Evolutionary conservation across 2,888 invertebrate species (phyloP), one percentile per base, ranked within the genome.

Genomic region (Tipula unca): DNA sequence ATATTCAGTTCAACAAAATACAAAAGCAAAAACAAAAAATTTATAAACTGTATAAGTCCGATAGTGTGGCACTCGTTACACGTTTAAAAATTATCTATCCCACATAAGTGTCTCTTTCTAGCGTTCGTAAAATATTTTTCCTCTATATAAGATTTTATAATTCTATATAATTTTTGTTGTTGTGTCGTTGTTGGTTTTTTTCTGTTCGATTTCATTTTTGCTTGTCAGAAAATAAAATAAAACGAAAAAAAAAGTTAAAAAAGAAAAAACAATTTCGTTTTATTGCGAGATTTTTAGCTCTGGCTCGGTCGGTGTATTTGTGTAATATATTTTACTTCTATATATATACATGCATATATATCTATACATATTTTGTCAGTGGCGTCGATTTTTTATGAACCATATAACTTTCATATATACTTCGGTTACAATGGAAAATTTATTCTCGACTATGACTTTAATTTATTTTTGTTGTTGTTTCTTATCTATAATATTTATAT

Each of bases 181-280:
- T 29, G 29, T 82, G 48, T 54, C 48, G 69, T 83, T 32, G 29
- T 83, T 83, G 29, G 17, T 29, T 83, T 83, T 83, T 35, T 83
- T 83, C 83, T 83, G 35, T 83, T 83, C 83, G 69, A 69, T 69
- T 69, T 69, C 69, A 69, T 69, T 83, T 83, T 83, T 83, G 83
- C 83, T 83, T 83, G 83, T 83, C 83, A 83, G 83, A 83, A 83
- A 83, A 83, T 35, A 83, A 83, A 83, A 83, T 32, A 32, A 83
- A 83, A 83, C 32, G 29, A 83, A 32, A 83, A 82, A 82, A 82
- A 83, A 83, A 32, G 35, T 29, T 32, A 83, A 83, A 83, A 83
- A 83, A 83, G 32, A 35, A 32, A 32, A 83, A 32, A 83, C 29
- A 83, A 83, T 32, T 83, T 83, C 32, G 29, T 83, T 69, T 69